Evolutionary conservation across 2,888 invertebrate species (phyloP).

Genomic region (Sphaerophoria taeniata): DNA sequence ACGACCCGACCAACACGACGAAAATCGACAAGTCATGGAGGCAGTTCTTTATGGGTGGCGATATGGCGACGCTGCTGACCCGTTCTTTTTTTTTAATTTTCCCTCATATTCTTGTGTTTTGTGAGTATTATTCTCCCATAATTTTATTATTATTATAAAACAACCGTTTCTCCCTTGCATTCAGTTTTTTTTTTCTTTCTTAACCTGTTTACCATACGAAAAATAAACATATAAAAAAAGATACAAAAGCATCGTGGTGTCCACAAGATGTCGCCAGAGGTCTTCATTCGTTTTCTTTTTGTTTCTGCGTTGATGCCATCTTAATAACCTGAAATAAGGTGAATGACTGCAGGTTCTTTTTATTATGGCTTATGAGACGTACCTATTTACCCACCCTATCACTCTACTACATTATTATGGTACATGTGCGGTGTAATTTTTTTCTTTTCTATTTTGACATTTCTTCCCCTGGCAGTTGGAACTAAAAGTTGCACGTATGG

Average conservation of each 20-base stretch:
- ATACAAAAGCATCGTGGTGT: conserved; percentile 3
- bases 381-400: conserved; percentile 11
- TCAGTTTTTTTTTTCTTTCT: conserved; percentile 34
- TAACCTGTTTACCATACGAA: conserved; percentile 58
- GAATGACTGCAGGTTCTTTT: conserved; percentile 49
- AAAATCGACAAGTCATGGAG: conserved; percentile 65
- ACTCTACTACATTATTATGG: background rate
- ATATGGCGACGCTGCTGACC: conserved; percentile 16
- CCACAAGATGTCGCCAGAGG: conserved; percentile 21
- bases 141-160: conserved; percentile 57
- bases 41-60: conserved; percentile 69
- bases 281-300: conserved; percentile 29
- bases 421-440: background rate
- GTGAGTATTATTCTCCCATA: conserved; percentile 34
- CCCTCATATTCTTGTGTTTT: conserved; percentile 12
- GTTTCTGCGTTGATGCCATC: background rate
- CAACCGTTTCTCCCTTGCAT: conserved; percentile 41
- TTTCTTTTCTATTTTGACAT: conserved; percentile 7
- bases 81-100: conserved; percentile 8
- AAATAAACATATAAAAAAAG: conserved; percentile 12
- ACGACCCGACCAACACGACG: conserved; percentile 45
- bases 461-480: background rate
- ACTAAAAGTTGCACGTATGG: conserved; percentile 17
- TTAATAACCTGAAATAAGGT: conserved; percentile 47
- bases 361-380: conserved; percentile 24